Percentiles rank a stretch among this genome's conserved stretches.
Evolutionary conservation across 64 coral and sea anemone species (phyloP).

Genomic region (Dendrophyllia cribrosa): DNA sequence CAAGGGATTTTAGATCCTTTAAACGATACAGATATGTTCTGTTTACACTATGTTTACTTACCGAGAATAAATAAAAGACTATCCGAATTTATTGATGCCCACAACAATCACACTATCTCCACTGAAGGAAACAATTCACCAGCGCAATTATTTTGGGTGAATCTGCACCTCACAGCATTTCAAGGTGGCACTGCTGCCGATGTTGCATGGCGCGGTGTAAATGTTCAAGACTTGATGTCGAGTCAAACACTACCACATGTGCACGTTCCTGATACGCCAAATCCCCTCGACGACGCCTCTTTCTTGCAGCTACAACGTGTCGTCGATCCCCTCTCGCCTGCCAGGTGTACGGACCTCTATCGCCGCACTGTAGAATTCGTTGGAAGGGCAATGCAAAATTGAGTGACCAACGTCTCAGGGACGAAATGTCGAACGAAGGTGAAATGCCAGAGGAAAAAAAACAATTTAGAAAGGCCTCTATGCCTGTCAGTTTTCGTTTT

Average conservation of each 20-base stretch:
- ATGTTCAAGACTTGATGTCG: conserved; percentile 23
- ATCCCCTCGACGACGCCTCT: conserved; percentile 10
- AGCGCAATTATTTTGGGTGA: conserved; percentile 27
- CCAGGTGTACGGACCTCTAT: conserved; percentile 11
- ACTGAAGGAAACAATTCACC: conserved; percentile 20
- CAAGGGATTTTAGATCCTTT: conserved; percentile 25
- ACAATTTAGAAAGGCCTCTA: too few relatives aligned
- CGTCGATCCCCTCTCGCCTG: conserved; percentile 15
- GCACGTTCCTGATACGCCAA: conserved; percentile 7
- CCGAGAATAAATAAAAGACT: conserved; percentile 1
- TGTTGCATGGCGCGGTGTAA: background rate
- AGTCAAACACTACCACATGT: conserved; percentile 24
- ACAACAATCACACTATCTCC: background rate
- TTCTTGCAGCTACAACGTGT: background rate
- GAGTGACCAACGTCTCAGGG: too few relatives aligned
- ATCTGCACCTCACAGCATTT: conserved; percentile 26
- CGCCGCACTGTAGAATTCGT: too few relatives aligned
- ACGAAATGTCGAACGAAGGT: too few relatives aligned
- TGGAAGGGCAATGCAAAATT: too few relatives aligned
- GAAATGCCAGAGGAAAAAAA: too few relatives aligned
- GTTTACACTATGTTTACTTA: conserved; percentile 34
- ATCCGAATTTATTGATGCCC: conserved; percentile 21
- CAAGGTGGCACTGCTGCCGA: background rate
- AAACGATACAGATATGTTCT: conserved; percentile 45
- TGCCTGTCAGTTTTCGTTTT: too few relatives aligned